phyloP scores from a whole-genome alignment of 2,113 vertebrate genomes.

The Montifringilla adamsi region DNA sequence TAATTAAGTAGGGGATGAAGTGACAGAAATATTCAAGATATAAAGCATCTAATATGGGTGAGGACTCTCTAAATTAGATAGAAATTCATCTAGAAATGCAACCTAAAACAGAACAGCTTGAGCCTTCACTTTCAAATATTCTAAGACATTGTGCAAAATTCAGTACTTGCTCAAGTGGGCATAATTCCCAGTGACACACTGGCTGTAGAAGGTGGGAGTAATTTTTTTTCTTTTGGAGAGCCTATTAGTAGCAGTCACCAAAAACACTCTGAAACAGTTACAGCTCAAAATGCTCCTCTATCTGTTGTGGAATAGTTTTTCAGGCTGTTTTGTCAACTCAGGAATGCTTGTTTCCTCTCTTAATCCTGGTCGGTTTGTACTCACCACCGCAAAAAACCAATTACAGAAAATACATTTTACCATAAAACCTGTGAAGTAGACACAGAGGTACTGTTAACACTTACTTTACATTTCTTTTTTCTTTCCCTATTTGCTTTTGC shows the following conservation, averaged over 20 bases:
- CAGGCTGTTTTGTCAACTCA: not conserved
- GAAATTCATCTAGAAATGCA: not conserved
- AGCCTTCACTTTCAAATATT: not conserved
- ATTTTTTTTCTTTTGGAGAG: not conserved
- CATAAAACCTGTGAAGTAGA: not conserved
- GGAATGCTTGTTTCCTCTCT: not conserved
- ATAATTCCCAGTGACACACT: not conserved
- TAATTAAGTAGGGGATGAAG: slow-evolving; percentile 54
- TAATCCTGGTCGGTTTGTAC: not conserved
- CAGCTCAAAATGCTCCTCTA: not conserved
- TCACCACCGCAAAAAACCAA: not conserved
- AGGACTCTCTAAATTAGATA: not conserved
- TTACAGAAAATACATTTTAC: not conserved
- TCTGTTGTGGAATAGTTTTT: not conserved
- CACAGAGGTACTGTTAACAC: not conserved
- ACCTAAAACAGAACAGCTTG: not conserved
- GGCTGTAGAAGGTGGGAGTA: not conserved
- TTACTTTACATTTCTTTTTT: not conserved
- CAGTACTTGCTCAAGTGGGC: not conserved
- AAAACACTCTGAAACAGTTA: not conserved
- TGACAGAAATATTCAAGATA: slow-evolving; percentile 23
- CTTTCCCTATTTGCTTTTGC: not conserved
- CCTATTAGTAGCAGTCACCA: not conserved
- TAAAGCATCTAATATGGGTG: slow-evolving; percentile 23
- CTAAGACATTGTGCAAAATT: not conserved